Evolutionary conservation across 2,888 invertebrate genomes (phyloP), one percentile per base, ranked within the genome.

Genomic region (Acleris emargana): DNA sequence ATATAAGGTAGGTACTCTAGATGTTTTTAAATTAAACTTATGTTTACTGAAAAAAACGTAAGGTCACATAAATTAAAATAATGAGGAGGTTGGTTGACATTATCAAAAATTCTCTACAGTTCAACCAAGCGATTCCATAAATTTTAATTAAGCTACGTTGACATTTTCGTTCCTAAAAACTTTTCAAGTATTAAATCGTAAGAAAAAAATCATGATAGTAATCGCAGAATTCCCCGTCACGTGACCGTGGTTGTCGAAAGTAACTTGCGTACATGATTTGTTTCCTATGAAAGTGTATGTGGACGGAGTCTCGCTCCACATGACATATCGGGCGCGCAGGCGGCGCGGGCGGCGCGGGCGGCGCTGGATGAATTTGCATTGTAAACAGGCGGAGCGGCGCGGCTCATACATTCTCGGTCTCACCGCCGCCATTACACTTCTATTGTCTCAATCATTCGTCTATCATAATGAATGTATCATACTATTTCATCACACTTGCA

Each of bases 231-330:
- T 62, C 47, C 18, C 53, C 54, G 59, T 64, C 64, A 55, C 52
- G 59, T 60, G 51, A 67, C 45, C 20, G 67, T 71, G 69, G 68
- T 73, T 74, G 82, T 84, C 75, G 86, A 86, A 87, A 87, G 87
- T 83, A 73, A 76, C 69, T 73, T 69, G 74, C 72, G 79, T 77
- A 77, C 77, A 79, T 77, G 79, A 82, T 82, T 82, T 80, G 80
- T 83, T 84, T 84, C 84, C 83, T 89, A 87, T 79, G 87, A 90
- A 89, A 90, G 87, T 86, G 79, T 81, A 81, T 78, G 58, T 63
- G 66, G 66, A 66, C 66, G 74, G 71, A 78, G 89, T 89, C 84
- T 79, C 91, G 91, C 88, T 92, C 91, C 86, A 91, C 75, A 89
- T 91, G 89, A 83, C 84, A 92, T 88, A 81, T 89, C 86, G 89